A percentile compares a stretch with the other conserved stretches of the same genome.
Evolutionary conservation across 2,797 vertebrate genomes (phyloP).

Genomic region (Acipenser oxyrinchus): DNA sequence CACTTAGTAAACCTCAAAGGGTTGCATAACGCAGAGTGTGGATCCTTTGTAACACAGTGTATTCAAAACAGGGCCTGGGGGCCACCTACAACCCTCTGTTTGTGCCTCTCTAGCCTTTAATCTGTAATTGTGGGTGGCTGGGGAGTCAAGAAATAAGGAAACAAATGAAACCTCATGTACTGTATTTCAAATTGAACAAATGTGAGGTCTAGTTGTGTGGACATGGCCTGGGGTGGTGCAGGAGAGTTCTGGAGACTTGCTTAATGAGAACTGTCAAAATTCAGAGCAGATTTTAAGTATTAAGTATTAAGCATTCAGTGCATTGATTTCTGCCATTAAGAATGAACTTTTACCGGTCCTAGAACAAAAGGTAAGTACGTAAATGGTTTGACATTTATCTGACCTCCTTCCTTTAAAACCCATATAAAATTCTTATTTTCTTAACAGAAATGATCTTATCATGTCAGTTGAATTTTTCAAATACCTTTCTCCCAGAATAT

Average conservation of each 20-base stretch:
- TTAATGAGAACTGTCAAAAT: neutral
- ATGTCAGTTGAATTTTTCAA: neutral
- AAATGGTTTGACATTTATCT: neutral
- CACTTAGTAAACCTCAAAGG: constrained; percentile 50
- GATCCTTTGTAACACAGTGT: constrained; percentile 24
- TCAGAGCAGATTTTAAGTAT: constrained; percentile 1
- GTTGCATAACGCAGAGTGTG: constrained; percentile 25
- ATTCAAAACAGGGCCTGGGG: constrained; percentile 32
- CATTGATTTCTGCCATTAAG: neutral
- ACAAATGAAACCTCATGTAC: constrained; percentile 25
- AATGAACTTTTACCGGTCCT: neutral
- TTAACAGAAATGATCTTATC: constrained; percentile 1
- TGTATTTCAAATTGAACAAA: constrained; percentile 21
- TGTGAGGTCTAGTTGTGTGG: constrained; percentile 34
- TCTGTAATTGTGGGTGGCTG: constrained; percentile 30
- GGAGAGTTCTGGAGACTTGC: neutral
- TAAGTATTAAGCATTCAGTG: neutral
- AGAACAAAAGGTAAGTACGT: neutral
- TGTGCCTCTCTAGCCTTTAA: constrained; percentile 28
- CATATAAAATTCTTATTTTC: neutral
- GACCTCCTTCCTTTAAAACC: neutral
- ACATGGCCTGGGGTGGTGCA: constrained; percentile 10
- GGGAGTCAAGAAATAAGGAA: constrained; percentile 23
- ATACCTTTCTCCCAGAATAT: neutral
- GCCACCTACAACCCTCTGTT: constrained; percentile 30